phyloP scores from a whole-genome alignment of 2,888 invertebrate species.

The Agrochola litura region DNA sequence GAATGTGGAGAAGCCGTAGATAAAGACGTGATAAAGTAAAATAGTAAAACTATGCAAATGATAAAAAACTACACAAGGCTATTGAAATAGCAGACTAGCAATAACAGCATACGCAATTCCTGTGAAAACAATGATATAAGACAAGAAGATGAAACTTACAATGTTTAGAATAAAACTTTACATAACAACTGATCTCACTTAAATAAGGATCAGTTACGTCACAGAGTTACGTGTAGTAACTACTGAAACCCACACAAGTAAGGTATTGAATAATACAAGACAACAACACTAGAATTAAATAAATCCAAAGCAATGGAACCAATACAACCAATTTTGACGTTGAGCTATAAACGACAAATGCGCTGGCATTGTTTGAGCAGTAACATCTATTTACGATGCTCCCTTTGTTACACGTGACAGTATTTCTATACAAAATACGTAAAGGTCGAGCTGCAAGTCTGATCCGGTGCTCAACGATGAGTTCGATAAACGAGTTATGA shows the following conservation, averaged over 20 bases:
- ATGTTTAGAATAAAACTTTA: neutral
- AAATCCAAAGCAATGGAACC: neutral
- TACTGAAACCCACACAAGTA: neutral
- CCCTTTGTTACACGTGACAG: slow-evolving; percentile 21
- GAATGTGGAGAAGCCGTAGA: neutral
- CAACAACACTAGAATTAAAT: neutral
- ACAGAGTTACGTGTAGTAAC: neutral
- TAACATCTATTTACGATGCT: slow-evolving; percentile 17
- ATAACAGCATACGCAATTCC: neutral
- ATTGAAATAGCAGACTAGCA: neutral
- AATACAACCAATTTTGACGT: slow-evolving; percentile 11
- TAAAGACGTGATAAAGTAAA: neutral
- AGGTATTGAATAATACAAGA: slow-evolving; percentile 19
- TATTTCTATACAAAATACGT: slow-evolving; percentile 39
- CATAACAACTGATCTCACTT: neutral
- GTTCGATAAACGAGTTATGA: slow-evolving; percentile 62
- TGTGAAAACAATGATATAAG: too few species aligned
- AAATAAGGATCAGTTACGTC: neutral
- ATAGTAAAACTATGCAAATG: too few species aligned
- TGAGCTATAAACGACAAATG: slow-evolving; percentile 25
- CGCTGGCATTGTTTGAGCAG: neutral
- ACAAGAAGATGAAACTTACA: too few species aligned
- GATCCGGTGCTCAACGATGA: slow-evolving; percentile 34
- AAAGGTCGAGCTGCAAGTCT: slow-evolving; percentile 26
- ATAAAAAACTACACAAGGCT: too few species aligned